Base-by-base conservation (phyloP, 2,888 invertebrate species). In the Drosophila mimetica region DNA sequence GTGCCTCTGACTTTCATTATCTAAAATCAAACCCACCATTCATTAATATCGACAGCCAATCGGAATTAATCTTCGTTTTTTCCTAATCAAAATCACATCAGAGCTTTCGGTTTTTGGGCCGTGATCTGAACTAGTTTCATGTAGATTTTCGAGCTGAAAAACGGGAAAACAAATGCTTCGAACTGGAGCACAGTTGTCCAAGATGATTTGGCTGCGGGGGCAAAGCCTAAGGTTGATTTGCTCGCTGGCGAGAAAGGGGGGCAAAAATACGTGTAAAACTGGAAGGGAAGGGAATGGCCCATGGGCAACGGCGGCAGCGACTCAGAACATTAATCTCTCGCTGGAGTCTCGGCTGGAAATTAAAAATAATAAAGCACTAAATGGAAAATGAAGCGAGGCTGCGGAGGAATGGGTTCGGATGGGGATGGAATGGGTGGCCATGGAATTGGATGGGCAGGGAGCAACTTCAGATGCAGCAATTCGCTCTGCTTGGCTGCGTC, bases 321-420 rank as follows among this genome's bases (percentile, higher is more conserved):
- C 80, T 85, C 81, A 85, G 83, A 82, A 82, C 81, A 82, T 85
- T 82, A 85, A 85, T 82, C 86, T 85, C 74, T 66, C 61, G 66
- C 74, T 66, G 60, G 66, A 52, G 74, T 51, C 71, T 41, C 72
- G 60, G 81, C 71, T 78, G 66, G 63, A 86, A 82, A 82, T 83
- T 79, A 83, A 76, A 82, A 82, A 82, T 83, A 86, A 83, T 77
- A 85, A 85, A 82, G 80, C 86, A 85, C 86, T 82, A 82, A 82
- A 82, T 82, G 72, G 81, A 85, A 86, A 79, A 85, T 72, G 71
- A 85, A 82, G 79, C 75, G 73, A 37, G 55, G 42, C 42, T 32
- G 25, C 28, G 16, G 37, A 25, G 51, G 16, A 18, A n/a, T 47
- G 52, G 34, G 18, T 16, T n/a, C n/a, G n/a, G n/a, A n/a, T n/a